A percentile compares a stretch with the other conserved stretches of the same genome.
These are phyloP conservation scores for Champsocephalus esox DNA, from an alignment of 2,797 vertebrate species.

Conservation along the genomic window DNA sequence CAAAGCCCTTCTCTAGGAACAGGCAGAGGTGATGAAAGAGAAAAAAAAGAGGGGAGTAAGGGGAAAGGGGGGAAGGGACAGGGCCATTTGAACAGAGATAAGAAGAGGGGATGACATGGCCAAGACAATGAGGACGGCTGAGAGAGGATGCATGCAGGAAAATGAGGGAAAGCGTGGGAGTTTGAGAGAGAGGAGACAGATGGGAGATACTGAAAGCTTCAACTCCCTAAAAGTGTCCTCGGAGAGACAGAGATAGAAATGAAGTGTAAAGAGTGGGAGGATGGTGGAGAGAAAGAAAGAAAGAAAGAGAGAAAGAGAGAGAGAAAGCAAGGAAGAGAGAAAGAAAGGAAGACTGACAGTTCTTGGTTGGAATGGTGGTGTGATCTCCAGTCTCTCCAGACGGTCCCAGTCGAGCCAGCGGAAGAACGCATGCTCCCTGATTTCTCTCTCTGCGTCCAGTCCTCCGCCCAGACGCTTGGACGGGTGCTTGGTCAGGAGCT, in stretches of 20 bases:
- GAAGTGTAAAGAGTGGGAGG: background rate
- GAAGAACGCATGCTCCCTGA: conserved; percentile 92
- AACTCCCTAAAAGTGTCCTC: conserved; percentile 41
- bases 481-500: conserved; percentile 92
- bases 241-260: conserved; percentile 19
- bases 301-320: conserved; percentile 22
- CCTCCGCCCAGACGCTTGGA: conserved; percentile 90
- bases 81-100: background rate
- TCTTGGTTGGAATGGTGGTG: conserved; percentile 90
- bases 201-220: conserved; percentile 49
- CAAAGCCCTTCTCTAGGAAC: conserved; percentile 27
- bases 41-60: conserved; percentile 1
- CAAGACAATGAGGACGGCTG: conserved; percentile 16
- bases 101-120: conserved; percentile 37
- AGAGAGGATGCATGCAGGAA: conserved; percentile 13
- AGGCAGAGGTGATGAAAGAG: conserved; percentile 37
- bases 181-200: conserved; percentile 45
- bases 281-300: background rate
- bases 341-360: conserved; percentile 84
- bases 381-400: conserved; percentile 90
- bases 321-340: conserved; percentile 26
- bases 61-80: conserved; percentile 3
- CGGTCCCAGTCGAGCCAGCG: conserved; percentile 94
- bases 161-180: conserved; percentile 30
- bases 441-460: conserved; percentile 88